phyloP scores from a whole-genome alignment of 1,140 invertebrate genomes.

The Homalodisca vitripennis region DNA sequence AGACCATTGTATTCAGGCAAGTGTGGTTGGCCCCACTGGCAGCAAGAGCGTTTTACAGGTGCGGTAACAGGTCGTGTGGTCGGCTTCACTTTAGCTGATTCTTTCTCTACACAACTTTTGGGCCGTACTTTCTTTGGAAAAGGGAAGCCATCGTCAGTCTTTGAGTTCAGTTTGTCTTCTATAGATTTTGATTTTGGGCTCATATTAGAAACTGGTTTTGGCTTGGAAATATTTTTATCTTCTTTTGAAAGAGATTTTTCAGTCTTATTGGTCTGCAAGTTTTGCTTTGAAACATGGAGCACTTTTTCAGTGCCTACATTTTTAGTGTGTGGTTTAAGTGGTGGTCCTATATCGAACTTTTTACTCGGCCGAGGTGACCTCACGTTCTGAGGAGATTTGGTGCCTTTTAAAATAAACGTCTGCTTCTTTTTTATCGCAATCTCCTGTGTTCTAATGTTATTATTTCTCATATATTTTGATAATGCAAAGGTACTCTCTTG shows the following conservation, averaged over 20 bases:
- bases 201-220: background rate
- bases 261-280: background rate
- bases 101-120: constrained; percentile 25
- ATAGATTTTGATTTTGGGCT: constrained; percentile 2
- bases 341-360: background rate
- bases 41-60: constrained; percentile 22
- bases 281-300: background rate
- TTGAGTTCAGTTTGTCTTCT: background rate
- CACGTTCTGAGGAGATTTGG: constrained; percentile 12
- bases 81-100: background rate
- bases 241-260: background rate
- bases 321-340: background rate
- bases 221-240: background rate
- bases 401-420: constrained; percentile 5
- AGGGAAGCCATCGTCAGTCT: background rate
- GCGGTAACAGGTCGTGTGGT: constrained; percentile 20
- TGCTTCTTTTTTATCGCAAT: background rate
- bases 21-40: constrained; percentile 26
- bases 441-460: background rate
- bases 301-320: background rate
- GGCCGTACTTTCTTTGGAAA: constrained; percentile 21
- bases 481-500: background rate
- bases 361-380: background rate
- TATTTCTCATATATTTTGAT: background rate
- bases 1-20: constrained; percentile 42